Base-by-base conservation (phyloP, 1,140 invertebrate genomes). In the Ooceraea biroi region DNA sequence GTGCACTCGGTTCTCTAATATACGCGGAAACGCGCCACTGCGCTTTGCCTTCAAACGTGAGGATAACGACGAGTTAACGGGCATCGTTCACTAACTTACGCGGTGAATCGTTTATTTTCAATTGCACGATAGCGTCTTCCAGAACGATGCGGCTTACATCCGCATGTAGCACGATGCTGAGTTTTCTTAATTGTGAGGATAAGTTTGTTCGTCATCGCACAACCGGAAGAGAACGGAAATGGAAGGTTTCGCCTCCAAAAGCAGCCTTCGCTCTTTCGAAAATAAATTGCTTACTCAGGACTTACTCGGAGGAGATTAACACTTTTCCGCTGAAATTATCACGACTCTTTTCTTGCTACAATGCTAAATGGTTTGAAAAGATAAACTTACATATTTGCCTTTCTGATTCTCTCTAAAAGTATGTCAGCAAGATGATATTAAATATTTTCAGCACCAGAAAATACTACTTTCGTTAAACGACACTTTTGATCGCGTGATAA, bases 21-120 rank as follows among this genome's bases (percentile, higher is more conserved):
- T 78, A 84, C 86, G 84, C 82, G 84, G 71, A 72, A 80, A 60
- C 41, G 44, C 36, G 22, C 68, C 48, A 76, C 41, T 57, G 19
- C 44, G 71, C 85, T 84, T 87, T 84, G 61, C 86, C 73, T 65
- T 80, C 68, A 66, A 87, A 84, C 66, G 58, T 22, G 60, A 55
- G 84, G 87, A 87, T 84, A 69, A 88, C 52, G 41, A 78, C 30
- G 52, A 71, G 41, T 77, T 66, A 61, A 48, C 50, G 36, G 48
- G n/a, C 58, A 27, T 57, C 73, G 5, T 52, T 41, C 48, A 50
- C 50, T 7, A 52, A 50, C 11, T 14, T 17, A 11, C 5, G 36
- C 27, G 4, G 12, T 0, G 17, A 11, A 72, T 57, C 46, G 48
- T 80, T 27, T 69, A 44, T 41, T 57, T 69, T 69, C 50, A 50